Evolutionary conservation across 2,888 invertebrate species (phyloP), one percentile per base, ranked within the genome.

Genomic region (Hypolimnas misippus): DNA sequence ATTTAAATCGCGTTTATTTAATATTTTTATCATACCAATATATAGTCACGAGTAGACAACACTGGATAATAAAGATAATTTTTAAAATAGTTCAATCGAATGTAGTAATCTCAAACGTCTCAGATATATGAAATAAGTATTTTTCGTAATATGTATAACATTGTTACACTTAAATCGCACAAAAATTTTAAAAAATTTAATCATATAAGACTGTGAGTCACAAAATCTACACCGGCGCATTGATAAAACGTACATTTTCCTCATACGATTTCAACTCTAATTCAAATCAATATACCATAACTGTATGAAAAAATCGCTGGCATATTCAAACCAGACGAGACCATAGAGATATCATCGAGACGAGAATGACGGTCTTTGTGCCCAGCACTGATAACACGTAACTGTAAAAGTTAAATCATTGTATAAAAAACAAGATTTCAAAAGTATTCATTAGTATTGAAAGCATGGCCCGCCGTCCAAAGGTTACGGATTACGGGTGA

Each of bases 401-500:
- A 14, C 3, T 14, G 4, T 16, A 17, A 17, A 17, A 0, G 3
- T 17, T 42, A 17, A 42, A 42, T 42, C 10, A 10, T 0, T 17
- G 17, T 8, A 46, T 8, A 16, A 17, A 8, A 12, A 19, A 10
- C 12, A 12, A 21, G 5, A 46, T 46, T 46, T 29, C 49, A 25
- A 49, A 49, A 49, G 7, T 29, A 4, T 49, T 49, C 3, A 49
- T 29, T 49, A 14, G 40, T 44, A 58, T 51, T 58, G 29, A 52
- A 42, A 35, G 42, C 46, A 29, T n/a, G 35, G n/a, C 14, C 29
- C 3, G 6, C 3, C 29, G 3, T 29, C 29, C 14, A 49, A 49
- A 49, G 49, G 49, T 49, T 49, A 25, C 49, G 49, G 49, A 17
- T 52, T 52, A 52, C 33, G 51, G 17, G 16, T 49, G n/a, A 49